These are phyloP conservation scores for Riptortus pedestris DNA, from an alignment of 1,140 invertebrate species.

Conservation along the genomic window DNA sequence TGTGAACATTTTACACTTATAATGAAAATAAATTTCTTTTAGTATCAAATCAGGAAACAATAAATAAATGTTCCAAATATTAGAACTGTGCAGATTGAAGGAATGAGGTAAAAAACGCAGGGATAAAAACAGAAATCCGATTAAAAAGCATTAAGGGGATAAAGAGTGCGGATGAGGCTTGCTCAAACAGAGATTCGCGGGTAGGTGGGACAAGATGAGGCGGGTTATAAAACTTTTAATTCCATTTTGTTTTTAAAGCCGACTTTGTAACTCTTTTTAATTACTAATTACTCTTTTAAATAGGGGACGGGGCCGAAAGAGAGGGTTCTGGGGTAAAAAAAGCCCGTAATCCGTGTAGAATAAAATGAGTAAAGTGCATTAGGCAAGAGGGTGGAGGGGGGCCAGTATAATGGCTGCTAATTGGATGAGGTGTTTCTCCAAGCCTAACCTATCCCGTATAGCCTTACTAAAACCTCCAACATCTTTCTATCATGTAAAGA, in stretches of 20 bases:
- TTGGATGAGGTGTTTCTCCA: background rate
- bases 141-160: background rate
- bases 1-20: background rate
- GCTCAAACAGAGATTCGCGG: background rate
- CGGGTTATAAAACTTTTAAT: background rate
- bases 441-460: background rate
- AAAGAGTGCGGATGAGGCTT: background rate
- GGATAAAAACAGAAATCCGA: background rate
- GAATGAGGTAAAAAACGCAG: background rate
- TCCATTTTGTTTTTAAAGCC: background rate
- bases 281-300: conserved; percentile 8
- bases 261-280: conserved; percentile 6
- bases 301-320: too few species aligned
- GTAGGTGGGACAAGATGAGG: too few species aligned
- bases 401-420: background rate
- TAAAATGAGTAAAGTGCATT: conserved; percentile 6
- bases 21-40: background rate
- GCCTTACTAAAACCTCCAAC: too few species aligned
- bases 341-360: background rate
- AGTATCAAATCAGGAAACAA: background rate
- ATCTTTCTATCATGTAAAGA: background rate
- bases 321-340: too few species aligned
- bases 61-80: too few species aligned
- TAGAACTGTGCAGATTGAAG: background rate
- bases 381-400: too few species aligned